Percentiles rank a stretch among this genome's conserved stretches.
Conservation (phyloP, 30 jellyfish, hydroid and myxozoan species). For the Phacellophora camtschatica region DNA sequence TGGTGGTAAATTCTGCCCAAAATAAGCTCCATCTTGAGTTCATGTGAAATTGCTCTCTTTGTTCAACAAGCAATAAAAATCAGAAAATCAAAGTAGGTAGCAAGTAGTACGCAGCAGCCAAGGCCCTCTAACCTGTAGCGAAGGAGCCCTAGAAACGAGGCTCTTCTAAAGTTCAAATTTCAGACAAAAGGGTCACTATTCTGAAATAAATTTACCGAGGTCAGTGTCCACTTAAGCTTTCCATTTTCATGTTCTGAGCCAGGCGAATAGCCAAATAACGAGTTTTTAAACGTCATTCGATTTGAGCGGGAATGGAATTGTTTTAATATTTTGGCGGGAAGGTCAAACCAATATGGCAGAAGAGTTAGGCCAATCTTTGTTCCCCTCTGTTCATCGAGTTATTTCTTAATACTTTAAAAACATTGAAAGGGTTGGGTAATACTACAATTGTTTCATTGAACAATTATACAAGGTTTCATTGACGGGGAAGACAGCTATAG, state of each 20-base stretch:
- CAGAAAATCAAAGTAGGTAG: too few species aligned
- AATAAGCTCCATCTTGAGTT: too few species aligned
- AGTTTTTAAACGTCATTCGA: neutral
- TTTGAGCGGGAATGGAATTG: neutral
- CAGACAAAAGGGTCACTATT: neutral
- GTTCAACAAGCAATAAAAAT: too few species aligned
- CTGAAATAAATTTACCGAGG: neutral
- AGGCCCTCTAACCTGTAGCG: too few species aligned
- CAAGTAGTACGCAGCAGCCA: too few species aligned
- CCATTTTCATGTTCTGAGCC: neutral
- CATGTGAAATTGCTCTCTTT: too few species aligned
- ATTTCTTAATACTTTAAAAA: neutral
- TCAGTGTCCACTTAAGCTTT: neutral
- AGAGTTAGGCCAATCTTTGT: neutral
- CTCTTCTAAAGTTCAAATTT: too few species aligned
- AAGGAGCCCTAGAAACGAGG: too few species aligned
- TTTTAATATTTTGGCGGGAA: neutral
- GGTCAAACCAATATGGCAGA: neutral
- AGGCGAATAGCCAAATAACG: neutral
- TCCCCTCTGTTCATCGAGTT: neutral
- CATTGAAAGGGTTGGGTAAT: slow-evolving; percentile 1
- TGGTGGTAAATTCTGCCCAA: too few species aligned
- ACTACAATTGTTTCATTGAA: too few species aligned
- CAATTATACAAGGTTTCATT: neutral
- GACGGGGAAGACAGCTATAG: slow-evolving; percentile 1